Conservation (phyloP, 2,888 invertebrate genomes). For the Protodeltote pygarga region DNA sequence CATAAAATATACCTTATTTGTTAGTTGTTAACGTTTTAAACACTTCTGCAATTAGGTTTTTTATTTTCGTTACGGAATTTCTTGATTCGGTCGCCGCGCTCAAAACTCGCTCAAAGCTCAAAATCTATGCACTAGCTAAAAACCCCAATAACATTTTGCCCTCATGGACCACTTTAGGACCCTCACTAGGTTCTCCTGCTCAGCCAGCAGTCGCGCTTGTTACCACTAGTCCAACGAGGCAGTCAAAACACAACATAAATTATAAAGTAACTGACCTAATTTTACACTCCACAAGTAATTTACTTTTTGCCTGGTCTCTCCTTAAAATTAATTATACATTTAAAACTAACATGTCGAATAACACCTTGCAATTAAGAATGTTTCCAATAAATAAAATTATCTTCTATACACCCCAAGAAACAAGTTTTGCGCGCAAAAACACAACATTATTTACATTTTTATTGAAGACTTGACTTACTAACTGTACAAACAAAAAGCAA, state of each 20-base stretch:
- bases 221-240: too few species aligned
- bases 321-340: conserved; percentile 28
- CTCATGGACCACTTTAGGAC: too few species aligned
- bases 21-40: too few species aligned
- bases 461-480: conserved; percentile 45
- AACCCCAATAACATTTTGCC: too few species aligned
- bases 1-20: too few species aligned
- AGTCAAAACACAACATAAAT: neutral
- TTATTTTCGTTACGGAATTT: too few species aligned
- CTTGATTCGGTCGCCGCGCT: too few species aligned
- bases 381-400: conserved; percentile 39
- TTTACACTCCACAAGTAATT: neutral
- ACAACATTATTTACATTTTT: conserved; percentile 49
- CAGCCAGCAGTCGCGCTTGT: too few species aligned
- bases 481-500: conserved; percentile 37
- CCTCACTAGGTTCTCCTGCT: too few species aligned
- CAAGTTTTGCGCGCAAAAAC: conserved; percentile 29
- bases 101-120: too few species aligned
- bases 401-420: conserved; percentile 26
- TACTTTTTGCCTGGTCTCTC: neutral
- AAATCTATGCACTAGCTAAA: too few species aligned
- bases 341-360: conserved; percentile 30
- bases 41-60: too few species aligned
- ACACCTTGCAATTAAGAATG: conserved; percentile 37
- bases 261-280: neutral